Conservation (phyloP, 2,113 vertebrate species). For the Noturus placidus region DNA sequence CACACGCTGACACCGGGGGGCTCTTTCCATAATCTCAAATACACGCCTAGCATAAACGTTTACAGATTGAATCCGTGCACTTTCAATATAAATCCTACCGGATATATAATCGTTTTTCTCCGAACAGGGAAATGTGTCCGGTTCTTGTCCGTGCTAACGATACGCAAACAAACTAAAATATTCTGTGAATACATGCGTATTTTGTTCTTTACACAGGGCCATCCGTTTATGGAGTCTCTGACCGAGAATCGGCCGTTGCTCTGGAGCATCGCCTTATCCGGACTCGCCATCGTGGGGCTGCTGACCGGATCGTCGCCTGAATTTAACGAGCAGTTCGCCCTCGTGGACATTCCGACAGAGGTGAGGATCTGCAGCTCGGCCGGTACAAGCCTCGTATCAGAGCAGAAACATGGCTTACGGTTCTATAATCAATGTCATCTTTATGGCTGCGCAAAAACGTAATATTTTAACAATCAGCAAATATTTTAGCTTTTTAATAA, state of each 20-base stretch:
- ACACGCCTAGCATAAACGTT: background rate
- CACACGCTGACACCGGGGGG: background rate
- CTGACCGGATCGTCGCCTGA: conserved; percentile 88
- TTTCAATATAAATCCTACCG: background rate
- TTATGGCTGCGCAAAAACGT: background rate
- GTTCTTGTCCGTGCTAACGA: background rate
- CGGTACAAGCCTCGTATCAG: background rate
- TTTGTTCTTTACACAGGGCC: conserved; percentile 74
- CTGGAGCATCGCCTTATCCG: conserved; percentile 87
- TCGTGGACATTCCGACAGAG: conserved; percentile 92
- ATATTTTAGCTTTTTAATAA: background rate
- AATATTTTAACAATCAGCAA: background rate
- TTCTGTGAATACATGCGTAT: no score
- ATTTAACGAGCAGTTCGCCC: conserved; percentile 91
- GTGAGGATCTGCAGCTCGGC: conserved; percentile 63
- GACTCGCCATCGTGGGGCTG: conserved; percentile 82
- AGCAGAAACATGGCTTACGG: background rate
- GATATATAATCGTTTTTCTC: background rate
- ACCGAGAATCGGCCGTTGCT: conserved; percentile 87
- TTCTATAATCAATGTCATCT: background rate
- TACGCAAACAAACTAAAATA: background rate
- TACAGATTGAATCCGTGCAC: background rate
- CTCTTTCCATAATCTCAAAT: background rate
- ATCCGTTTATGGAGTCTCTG: conserved; percentile 95
- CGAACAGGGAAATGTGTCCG: background rate